Conservation (phyloP, 2,113 vertebrate genomes). For the Agapornis roseicollis region DNA sequence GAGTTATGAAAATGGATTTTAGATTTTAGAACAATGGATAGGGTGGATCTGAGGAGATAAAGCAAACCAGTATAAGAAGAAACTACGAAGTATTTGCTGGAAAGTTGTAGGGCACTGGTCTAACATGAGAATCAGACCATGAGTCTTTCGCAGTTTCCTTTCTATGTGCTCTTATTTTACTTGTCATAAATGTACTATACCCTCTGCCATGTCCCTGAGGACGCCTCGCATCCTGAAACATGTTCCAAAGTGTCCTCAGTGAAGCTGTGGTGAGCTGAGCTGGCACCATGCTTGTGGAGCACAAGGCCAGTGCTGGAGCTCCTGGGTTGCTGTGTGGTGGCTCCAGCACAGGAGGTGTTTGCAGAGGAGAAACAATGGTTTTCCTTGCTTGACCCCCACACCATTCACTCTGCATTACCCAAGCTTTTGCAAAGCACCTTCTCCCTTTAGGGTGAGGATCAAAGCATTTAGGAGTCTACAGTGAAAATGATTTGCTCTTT, state of each 20-base stretch:
- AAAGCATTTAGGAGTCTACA: background rate
- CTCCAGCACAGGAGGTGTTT: background rate
- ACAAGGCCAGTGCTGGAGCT: background rate
- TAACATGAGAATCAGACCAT: fast-evolving
- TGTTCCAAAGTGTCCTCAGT: background rate
- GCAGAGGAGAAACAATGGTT: background rate
- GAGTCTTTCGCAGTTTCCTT: background rate
- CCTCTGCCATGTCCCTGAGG: background rate
- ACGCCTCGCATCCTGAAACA: background rate
- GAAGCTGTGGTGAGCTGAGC: background rate
- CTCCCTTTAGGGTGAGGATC: background rate
- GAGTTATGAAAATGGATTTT: background rate
- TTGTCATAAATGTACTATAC: background rate
- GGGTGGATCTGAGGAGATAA: background rate
- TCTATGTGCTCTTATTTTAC: background rate
- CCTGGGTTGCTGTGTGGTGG: fast-evolving
- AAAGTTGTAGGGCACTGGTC: background rate
- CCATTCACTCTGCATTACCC: background rate
- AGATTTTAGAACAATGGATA: background rate
- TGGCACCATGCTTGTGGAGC: fast-evolving
- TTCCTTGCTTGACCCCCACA: background rate
- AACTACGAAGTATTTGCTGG: background rate
- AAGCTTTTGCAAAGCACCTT: background rate
- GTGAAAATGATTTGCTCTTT: background rate
- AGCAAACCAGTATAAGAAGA: background rate